These are phyloP conservation scores for Limnothrissa miodon DNA, from an alignment of 2,113 vertebrate genomes.

Conservation along the genomic window DNA sequence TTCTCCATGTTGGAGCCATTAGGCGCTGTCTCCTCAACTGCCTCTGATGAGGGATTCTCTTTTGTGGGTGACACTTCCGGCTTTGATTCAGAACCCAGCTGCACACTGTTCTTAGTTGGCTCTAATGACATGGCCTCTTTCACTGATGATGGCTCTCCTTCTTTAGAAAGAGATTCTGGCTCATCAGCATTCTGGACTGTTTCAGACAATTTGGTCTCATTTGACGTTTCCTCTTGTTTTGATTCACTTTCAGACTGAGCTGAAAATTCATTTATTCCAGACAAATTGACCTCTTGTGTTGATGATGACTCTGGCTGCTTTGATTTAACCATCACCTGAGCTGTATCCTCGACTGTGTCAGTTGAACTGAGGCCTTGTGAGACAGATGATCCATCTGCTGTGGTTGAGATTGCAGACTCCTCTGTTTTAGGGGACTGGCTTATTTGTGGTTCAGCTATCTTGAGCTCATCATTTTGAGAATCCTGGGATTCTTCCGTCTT, in stretches of 20 bases:
- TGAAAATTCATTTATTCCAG: background rate
- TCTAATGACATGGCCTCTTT: background rate
- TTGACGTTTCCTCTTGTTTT: background rate
- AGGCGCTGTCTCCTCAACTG: constrained; percentile 54
- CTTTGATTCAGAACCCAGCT: background rate
- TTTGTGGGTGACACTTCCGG: background rate
- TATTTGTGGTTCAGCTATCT: background rate
- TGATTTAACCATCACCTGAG: background rate
- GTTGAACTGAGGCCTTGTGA: background rate
- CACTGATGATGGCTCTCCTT: background rate
- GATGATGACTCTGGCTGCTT: background rate
- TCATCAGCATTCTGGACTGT: background rate
- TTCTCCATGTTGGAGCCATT: constrained; percentile 61
- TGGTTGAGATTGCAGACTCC: background rate
- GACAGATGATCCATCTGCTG: background rate
- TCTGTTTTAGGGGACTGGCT: background rate
- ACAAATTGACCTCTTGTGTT: background rate
- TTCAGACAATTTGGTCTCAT: background rate
- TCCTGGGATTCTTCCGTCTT: background rate
- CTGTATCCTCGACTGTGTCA: background rate
- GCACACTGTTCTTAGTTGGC: background rate
- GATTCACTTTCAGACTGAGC: background rate
- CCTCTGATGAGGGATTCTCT: background rate
- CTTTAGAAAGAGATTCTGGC: background rate
- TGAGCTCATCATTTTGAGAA: background rate